Evolutionary conservation across 1,140 invertebrate genomes (phyloP).

Genomic region (Dendrolimus punctatus): DNA sequence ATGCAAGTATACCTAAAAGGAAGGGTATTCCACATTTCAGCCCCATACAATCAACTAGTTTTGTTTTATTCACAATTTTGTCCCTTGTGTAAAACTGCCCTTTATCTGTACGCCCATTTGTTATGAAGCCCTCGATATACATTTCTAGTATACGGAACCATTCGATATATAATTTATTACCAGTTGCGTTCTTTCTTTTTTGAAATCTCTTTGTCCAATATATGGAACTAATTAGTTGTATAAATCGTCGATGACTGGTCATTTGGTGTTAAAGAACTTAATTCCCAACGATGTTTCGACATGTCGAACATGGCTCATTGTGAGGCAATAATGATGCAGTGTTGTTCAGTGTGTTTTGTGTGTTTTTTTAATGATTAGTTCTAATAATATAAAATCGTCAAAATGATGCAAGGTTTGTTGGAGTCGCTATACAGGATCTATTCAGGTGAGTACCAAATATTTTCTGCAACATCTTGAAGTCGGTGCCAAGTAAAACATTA

Average conservation of each 20-base stretch:
- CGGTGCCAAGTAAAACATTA: no score
- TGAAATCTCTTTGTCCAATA: constrained; percentile 14
- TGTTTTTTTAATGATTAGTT: constrained; percentile 27
- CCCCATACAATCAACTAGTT: no score
- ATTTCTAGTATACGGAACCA: no score
- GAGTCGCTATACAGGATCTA: constrained; percentile 62
- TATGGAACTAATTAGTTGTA: constrained; percentile 18
- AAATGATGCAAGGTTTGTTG: constrained; percentile 65
- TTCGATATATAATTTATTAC: no score
- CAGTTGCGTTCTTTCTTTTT: no score
- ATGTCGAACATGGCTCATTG: constrained; percentile 45
- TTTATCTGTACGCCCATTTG: no score
- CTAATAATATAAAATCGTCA: constrained; percentile 22
- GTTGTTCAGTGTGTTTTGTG: constrained; percentile 30
- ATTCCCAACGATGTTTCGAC: constrained; percentile 14
- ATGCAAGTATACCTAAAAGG: no score
- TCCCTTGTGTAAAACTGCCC: no score
- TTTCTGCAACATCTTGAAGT: no score
- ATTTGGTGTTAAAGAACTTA: constrained; percentile 14
- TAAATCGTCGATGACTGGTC: constrained; percentile 15
- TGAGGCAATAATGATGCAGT: constrained; percentile 40
- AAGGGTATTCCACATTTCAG: no score
- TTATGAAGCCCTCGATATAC: no score
- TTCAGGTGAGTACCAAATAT: constrained; percentile 36
- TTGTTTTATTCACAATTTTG: no score